Base-by-base conservation (phyloP, 2,113 vertebrate genomes). In the Notarius lentiginosus region DNA sequence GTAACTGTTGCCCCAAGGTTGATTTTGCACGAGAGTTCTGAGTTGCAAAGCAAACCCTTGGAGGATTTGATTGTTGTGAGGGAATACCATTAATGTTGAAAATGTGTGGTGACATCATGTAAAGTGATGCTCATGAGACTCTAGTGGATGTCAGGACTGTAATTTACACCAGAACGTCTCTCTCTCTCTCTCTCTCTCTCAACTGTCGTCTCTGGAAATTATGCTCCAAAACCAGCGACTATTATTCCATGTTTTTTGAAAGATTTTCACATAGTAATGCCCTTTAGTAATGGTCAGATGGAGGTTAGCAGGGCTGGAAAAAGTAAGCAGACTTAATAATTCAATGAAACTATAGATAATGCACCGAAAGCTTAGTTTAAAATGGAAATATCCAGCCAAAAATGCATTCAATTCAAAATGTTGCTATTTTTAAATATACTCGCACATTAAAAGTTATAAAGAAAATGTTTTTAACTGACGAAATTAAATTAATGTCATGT, bases 1-100 rank as follows among this genome's bases (percentile, higher is more conserved):
- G 88, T 84, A 89, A 89, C 88, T 80, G 85, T 89, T 87, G 65
- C 85, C 73, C 53, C 56, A 80, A 15, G 73, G 70, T 30, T 83
- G n/a, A 53, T 55, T 87, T 41, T 66, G 58, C 58, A 24, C 58
- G 30, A 68, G 27, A 68, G 65, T 30, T 68, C 30, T 15, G 4
- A 68, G 10, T 41, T 76, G 58, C 68, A 65, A 53, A 22, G 27
- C 65, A 27, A 80, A 80, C 49, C 63, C 61, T 14, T 58, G 15
- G 27, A 41, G n/a, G 20, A 56, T 34, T 22, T 49, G 61, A 22
- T 18, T 61, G 27, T 24, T 34, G 82, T n/a, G 20, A 5, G 60
- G 60, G 60, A 58, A n/a, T 18, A 27, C 49, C 12, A 8, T 55
- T n/a, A 15, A 15, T 53, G 49, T 55, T 53, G 22, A 77, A 77